Base-by-base conservation (phyloP, 2,888 invertebrate genomes). In the Drosophila colorata region DNA sequence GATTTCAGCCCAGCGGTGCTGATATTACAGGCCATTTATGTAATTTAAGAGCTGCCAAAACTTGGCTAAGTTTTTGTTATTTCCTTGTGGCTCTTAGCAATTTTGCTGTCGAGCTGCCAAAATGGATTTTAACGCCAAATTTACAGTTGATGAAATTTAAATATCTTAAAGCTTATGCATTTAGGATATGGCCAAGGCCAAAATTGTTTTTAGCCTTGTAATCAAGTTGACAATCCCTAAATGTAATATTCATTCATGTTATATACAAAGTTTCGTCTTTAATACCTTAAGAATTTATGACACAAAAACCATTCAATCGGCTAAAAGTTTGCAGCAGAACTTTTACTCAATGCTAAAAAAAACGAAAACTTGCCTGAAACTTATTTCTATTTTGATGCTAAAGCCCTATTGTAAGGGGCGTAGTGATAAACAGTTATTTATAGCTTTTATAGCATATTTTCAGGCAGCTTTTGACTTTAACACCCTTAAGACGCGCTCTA, bases 41-140 rank as follows among this genome's bases (percentile, higher is more conserved):
- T 60, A 67, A 76, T 75, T 76, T 68, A 68, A 68, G 72, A 51
- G 59, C 72, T 64, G 71, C 18, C 56, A 64, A 71, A 76, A 72
- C 16, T 76, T 71, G 61, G 72, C 72, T 56, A 53, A 68, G 47
- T 52, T 75, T 48, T 14, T 28, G 8, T n/a, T 13, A 4, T 11
- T 25, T 8, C 8, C 4, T n/a, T 25, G 48, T 40, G 25, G 23
- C 41, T 49, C n/a, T 8, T 16, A 23, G 18, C 46, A 40, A 16
- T 49, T 46, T 47, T 33, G 18, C 37, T 25, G 52, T 25, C 8
- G 41, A 3, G 14, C 49, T 55, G 60, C 59, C 31, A 63, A 71
- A 65, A 52, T 51, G 28, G 31, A 37, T 49, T 56, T 38, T 4
- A 31, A 16, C 3, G 31, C 13, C 20, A 9, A 55, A 58, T 25